Evolutionary conservation across 2,888 invertebrate species (phyloP), one percentile per base, ranked within the genome.

Genomic region (Melitaea athalia): DNA sequence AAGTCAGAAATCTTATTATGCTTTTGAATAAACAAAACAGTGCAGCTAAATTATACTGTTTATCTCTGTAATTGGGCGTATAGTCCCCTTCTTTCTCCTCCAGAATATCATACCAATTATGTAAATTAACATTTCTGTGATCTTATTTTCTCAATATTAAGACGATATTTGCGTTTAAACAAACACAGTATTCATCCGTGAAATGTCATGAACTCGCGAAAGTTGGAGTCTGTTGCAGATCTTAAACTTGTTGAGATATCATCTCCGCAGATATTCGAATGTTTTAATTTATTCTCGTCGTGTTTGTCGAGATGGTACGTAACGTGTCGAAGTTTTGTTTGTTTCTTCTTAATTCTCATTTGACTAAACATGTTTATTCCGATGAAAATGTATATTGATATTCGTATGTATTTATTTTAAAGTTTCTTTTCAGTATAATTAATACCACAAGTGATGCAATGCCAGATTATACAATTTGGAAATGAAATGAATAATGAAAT

Each of bases 181-280:
- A 69, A 57, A 68, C 64, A 60, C 38, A 61, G 53, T 49, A n/a
- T 67, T 17, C 65, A 68, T 59, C 61, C 50, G 63, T 52, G 50
- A 61, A 68, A 72, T 61, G 57, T 61, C 52, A 57, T 45, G 43
- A 61, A 71, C 15, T 69, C 53, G 8, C 10, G 43, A 63, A 57
- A 70, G 55, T 63, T 63, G 12, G 17, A 52, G 59, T 49, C 24
- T 50, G 61, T 38, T 55, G 31, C 31, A 59, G 15, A 47, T 69
- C 52, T 60, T 69, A 43, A 64, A 71, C 63, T 68, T 69, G 60
- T 69, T 71, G 69, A 69, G 66, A 61, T 65, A 63, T 69, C 63
- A 60, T 63, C 63, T 65, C 57, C 47, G 50, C 61, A 61, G 61
- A 68, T 64, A 65, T 69, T 62, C 57, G 57, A 45, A 61, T 61